Evolutionary conservation across 2,113 vertebrate genomes (phyloP).

Genomic region (Cyanoderma ruficeps): DNA sequence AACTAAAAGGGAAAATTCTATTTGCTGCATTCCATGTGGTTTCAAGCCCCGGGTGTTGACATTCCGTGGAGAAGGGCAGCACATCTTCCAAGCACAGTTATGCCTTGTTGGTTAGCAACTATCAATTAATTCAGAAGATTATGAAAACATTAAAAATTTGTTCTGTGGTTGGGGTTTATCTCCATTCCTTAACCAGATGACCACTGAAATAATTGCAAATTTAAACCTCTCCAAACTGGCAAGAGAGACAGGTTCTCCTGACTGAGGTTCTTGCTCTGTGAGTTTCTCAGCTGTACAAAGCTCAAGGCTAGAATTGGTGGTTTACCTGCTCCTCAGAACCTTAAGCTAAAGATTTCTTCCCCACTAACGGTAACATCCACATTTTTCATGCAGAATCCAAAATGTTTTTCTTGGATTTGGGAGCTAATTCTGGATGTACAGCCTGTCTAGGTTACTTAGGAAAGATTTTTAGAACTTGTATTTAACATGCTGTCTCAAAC

Average conservation of each 20-base stretch:
- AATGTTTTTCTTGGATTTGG: not conserved
- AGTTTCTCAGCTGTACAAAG: not conserved
- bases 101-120: not conserved
- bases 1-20: not conserved
- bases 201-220: not conserved
- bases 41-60: not conserved
- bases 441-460: not conserved
- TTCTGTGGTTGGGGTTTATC: not conserved
- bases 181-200: not conserved
- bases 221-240: not conserved
- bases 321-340: not conserved
- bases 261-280: not conserved
- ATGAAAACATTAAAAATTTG: not conserved
- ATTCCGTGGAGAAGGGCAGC: not conserved
- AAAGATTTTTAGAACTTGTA: not conserved
- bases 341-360: not conserved
- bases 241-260: not conserved
- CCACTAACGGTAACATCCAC: accelerated
- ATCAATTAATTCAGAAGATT: not conserved
- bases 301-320: not conserved
- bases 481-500: not conserved
- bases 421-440: not conserved
- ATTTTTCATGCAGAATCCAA: not conserved
- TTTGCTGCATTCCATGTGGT: not conserved
- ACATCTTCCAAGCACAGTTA: not conserved